These are phyloP conservation scores for Psittacula derbiana DNA, from an alignment of 2,797 vertebrate species.

Conservation along the genomic window DNA sequence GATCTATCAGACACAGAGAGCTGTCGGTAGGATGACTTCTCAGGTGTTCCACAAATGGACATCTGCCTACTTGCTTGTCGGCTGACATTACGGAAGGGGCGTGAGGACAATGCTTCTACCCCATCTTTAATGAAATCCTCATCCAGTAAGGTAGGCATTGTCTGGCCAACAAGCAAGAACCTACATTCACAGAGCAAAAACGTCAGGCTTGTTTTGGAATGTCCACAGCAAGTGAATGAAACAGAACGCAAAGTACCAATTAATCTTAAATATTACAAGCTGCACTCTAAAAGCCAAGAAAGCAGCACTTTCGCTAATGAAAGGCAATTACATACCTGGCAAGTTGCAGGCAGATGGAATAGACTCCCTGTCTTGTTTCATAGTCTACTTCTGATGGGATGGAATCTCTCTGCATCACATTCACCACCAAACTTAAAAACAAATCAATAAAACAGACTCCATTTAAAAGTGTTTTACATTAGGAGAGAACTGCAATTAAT, in stretches of 20 bases:
- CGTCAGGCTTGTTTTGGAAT: not conserved
- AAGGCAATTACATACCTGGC: conserved; percentile 83
- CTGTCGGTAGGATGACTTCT: conserved; percentile 95
- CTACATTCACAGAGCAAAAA: conserved; percentile 70
- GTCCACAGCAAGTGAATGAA: not conserved
- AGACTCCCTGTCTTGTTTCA: conserved; percentile 97
- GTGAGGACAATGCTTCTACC: conserved; percentile 89
- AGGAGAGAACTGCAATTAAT: not conserved
- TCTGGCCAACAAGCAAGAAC: conserved; percentile 96
- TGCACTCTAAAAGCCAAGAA: not conserved
- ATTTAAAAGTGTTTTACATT: not conserved
- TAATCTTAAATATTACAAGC: not conserved
- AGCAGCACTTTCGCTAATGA: not conserved
- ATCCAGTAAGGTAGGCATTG: conserved; percentile 90
- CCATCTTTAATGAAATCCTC: conserved; percentile 92
- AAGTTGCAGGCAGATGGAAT: conserved; percentile 96
- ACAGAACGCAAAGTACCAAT: not conserved
- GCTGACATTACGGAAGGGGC: conserved; percentile 92
- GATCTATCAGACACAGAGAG: conserved; percentile 96
- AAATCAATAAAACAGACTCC: conserved; percentile 6
- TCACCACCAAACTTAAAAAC: conserved; percentile 91
- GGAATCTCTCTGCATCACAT: conserved; percentile 98
- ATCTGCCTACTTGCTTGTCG: conserved; percentile 89
- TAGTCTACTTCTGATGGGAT: conserved; percentile 99
- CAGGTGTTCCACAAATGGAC: conserved; percentile 94